Percentiles rank a stretch among this genome's conserved stretches.
Evolutionary conservation across 1,140 invertebrate genomes (phyloP).

Genomic region (Bactericera cockerelli): DNA sequence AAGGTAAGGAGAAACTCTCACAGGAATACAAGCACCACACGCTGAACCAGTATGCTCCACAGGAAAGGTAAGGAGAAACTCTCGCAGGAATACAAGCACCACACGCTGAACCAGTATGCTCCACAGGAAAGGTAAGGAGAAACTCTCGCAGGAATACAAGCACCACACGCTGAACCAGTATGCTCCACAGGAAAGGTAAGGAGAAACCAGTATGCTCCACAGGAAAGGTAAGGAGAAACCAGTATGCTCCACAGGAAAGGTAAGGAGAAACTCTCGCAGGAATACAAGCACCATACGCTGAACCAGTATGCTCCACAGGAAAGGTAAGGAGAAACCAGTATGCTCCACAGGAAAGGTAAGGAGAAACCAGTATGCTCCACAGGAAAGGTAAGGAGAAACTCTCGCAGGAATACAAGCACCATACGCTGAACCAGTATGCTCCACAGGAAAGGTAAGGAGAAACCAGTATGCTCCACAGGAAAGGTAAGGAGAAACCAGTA

Average conservation of each 20-base stretch:
- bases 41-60: too few relatives aligned
- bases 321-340: not conserved
- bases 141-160: conserved; percentile 5
- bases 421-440: not conserved
- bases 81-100: conserved; percentile 4
- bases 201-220: not conserved
- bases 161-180: not conserved
- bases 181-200: conserved; percentile 5
- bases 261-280: not conserved
- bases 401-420: conserved; percentile 4
- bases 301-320: conserved; percentile 3
- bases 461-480: too few relatives aligned
- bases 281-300: not conserved
- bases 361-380: not conserved
- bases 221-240: conserved; percentile 3
- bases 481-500: too few relatives aligned
- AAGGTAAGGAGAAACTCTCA: not conserved
- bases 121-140: conserved; percentile 6
- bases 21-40: too few relatives aligned
- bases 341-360: not conserved
- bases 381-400: not conserved
- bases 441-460: conserved; percentile 6
- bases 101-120: not conserved
- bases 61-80: not conserved
- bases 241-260: conserved; percentile 6